Percentiles rank a stretch among this genome's conserved stretches.
phyloP scores from a whole-genome alignment of 92 coral and sea anemone species.

The Porites cylindrica region DNA sequence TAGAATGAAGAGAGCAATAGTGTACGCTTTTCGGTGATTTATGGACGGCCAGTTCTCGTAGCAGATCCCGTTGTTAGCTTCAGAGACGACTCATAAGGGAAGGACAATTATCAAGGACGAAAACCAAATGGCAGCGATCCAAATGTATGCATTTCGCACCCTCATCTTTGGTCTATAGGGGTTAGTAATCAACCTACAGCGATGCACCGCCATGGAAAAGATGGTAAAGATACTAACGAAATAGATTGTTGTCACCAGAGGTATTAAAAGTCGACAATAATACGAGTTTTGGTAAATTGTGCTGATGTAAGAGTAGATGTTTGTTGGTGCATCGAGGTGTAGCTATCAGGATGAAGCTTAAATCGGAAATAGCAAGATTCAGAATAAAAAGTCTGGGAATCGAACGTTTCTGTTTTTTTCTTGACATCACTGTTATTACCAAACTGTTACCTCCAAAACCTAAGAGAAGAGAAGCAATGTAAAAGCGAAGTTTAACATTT shows the following conservation, averaged over 20 bases:
- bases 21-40: no score
- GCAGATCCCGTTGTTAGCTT: no score
- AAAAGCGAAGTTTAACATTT: slow-evolving; percentile 39
- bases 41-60: no score
- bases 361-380: slow-evolving; percentile 66
- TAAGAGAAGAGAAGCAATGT: slow-evolving; percentile 30
- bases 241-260: slow-evolving; percentile 55
- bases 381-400: slow-evolving; percentile 69
- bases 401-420: slow-evolving; percentile 42
- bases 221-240: slow-evolving; percentile 26
- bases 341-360: slow-evolving; percentile 37
- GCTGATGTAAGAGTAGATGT: slow-evolving; percentile 27
- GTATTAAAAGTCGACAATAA: slow-evolving; percentile 62
- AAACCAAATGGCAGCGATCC: neutral
- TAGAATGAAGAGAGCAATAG: neutral
- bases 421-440: slow-evolving; percentile 34
- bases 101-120: no score
- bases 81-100: no score
- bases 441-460: slow-evolving; percentile 42
- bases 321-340: slow-evolving; percentile 17
- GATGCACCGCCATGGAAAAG: slow-evolving; percentile 28
- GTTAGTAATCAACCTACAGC: slow-evolving; percentile 20
- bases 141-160: slow-evolving; percentile 11
- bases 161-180: slow-evolving; percentile 55
- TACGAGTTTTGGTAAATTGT: slow-evolving; percentile 20